Conservation (phyloP, 1,140 invertebrate species). For the Melipona quadrifasciata region DNA sequence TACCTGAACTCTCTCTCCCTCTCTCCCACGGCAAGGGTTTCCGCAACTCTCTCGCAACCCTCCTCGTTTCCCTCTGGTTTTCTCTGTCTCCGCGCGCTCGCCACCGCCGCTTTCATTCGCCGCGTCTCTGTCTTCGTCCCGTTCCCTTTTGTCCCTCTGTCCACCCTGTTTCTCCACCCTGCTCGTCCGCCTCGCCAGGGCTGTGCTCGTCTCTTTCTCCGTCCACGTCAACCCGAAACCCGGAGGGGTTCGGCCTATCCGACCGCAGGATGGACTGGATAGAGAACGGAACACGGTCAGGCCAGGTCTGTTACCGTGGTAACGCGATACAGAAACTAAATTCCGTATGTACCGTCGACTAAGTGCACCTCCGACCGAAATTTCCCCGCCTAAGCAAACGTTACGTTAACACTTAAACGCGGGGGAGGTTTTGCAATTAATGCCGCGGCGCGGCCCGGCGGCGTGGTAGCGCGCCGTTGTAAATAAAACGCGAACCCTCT, state of each 20-base stretch:
- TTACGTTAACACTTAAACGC: slow-evolving; percentile 58
- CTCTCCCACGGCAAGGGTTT: slow-evolving; percentile 31
- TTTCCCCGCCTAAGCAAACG: slow-evolving; percentile 64
- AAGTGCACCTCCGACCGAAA: slow-evolving; percentile 61
- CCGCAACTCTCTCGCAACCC: not conserved
- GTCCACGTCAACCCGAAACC: slow-evolving; percentile 48
- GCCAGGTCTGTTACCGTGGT: slow-evolving; percentile 58
- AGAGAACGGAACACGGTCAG: slow-evolving; percentile 55
- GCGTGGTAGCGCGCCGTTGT: not conserved
- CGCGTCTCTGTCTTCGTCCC: slow-evolving; percentile 10
- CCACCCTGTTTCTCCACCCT: not conserved
- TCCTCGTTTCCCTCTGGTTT: not conserved
- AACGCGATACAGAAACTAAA: slow-evolving; percentile 66
- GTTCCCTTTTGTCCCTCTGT: not conserved
- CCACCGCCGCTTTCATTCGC: not conserved
- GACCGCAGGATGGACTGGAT: slow-evolving; percentile 56
- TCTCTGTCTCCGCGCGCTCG: not conserved
- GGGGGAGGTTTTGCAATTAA: slow-evolving; percentile 54
- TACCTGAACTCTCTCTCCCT: slow-evolving; percentile 46
- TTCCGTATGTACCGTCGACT: slow-evolving; percentile 59
- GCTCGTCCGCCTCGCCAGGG: not conserved
- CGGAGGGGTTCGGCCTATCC: slow-evolving; percentile 58
- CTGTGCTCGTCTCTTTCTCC: not conserved
- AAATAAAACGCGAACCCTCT: slow-evolving; percentile 23
- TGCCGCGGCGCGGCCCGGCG: not conserved